Base-by-base conservation (phyloP, 2,797 vertebrate species). In the Benthosema pterotum region DNA sequence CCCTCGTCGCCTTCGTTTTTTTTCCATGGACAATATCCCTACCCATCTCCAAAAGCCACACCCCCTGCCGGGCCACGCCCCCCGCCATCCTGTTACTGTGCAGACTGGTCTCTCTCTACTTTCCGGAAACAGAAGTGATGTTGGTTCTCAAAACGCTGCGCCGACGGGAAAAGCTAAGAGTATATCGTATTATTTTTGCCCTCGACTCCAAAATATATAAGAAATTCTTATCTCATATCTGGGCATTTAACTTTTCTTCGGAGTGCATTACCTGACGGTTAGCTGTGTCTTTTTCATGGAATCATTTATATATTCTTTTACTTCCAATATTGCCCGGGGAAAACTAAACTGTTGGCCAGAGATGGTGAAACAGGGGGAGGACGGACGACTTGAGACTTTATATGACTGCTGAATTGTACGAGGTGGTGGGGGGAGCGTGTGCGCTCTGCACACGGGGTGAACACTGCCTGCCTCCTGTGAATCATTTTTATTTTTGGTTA, bases 401-500 rank as follows among this genome's bases (percentile, higher is more conserved):
- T n/a, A n/a, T n/a, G 82, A 88, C 87, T 86, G 85, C 82, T 72
- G 65, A 70, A 67, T 49, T 72, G 70, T 84, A 80, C 7, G 68
- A 75, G 52, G 59, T 77, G 79, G 68, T 79, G 77, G 68, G 32
- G 32, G n/a, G n/a, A n/a, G 32, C 32, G 9, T 38, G 32, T 38
- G 32, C 32, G 11, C 32, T 38, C 7, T 80, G 87, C 77, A 87
- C 83, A 85, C 71, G 78, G 75, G 88, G 79, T 72, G 22, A 77
- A 61, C 83, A 73, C 85, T 86, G 80, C 84, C 88, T 56, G 75
- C 83, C 69, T 87, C 82, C 78, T 88, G 82, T 89, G 87, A 88
- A 87, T 47, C 77, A 47, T 42, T 15, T n/a, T 42, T 54, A 73
- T 65, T 59, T 62, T 66, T 64, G 47, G 60, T 78, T 74, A 16